Evolutionary conservation across 1,140 invertebrate genomes (phyloP).

Genomic region (Augochlora pura): DNA sequence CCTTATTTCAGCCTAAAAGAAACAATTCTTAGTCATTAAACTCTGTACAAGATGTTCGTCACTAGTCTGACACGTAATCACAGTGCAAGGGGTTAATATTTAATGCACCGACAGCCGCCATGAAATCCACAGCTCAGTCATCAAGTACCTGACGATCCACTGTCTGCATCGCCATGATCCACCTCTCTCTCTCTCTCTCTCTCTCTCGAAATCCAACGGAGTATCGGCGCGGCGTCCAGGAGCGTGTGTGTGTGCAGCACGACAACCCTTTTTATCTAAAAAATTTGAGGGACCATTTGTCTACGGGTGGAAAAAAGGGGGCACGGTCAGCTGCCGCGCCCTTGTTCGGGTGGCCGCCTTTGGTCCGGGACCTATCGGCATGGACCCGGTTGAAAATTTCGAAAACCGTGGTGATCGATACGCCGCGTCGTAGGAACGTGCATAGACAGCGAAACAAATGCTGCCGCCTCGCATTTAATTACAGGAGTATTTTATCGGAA

Average conservation of each 20-base stretch:
- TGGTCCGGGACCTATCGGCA: conserved; percentile 23
- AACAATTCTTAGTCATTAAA: too few relatives aligned
- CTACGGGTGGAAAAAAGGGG: not conserved
- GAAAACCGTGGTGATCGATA: conserved; percentile 59
- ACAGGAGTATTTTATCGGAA: conserved; percentile 79
- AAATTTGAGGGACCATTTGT: conserved; percentile 35
- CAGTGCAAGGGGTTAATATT: too few relatives aligned
- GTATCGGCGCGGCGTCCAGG: not conserved
- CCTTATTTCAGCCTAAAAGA: too few relatives aligned
- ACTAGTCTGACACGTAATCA: too few relatives aligned
- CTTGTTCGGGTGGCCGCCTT: not conserved
- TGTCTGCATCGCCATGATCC: too few relatives aligned
- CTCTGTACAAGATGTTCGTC: too few relatives aligned
- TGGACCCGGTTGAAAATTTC: conserved; percentile 51
- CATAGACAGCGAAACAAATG: conserved; percentile 74
- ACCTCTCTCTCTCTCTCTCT: too few relatives aligned
- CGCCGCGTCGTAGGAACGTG: conserved; percentile 49
- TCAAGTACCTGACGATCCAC: too few relatives aligned
- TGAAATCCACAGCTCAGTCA: too few relatives aligned
- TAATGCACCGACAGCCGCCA: too few relatives aligned
- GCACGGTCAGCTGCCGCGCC: not conserved
- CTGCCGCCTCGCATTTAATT: conserved; percentile 77
- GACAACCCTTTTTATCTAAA: conserved; percentile 12
- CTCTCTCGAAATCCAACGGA: too few relatives aligned
- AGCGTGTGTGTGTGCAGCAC: not conserved